phyloP scores from a whole-genome alignment of 2,888 invertebrate species.

The Drosophila setosimentum region DNA sequence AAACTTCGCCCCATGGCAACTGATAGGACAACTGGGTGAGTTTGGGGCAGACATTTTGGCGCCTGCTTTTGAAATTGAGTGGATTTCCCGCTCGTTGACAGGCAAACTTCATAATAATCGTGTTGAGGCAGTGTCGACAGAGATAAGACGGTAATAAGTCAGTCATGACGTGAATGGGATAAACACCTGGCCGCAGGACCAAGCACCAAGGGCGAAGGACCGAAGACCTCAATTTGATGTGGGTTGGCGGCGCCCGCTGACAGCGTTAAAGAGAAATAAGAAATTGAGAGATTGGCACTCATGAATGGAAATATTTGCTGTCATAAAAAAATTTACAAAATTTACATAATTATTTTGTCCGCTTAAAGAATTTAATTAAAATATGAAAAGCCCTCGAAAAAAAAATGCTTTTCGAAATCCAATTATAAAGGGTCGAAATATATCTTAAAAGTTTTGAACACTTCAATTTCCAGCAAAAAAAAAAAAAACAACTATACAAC shows the following conservation, averaged over 20 bases:
- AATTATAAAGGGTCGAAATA: slow-evolving; percentile 11
- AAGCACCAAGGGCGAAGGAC: neutral
- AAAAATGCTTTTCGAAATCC: slow-evolving; percentile 21
- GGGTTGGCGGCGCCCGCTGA: slow-evolving; percentile 42
- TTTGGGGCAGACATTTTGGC: neutral
- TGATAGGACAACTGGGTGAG: slow-evolving; percentile 7
- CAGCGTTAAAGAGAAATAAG: slow-evolving; percentile 32
- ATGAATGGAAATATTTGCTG: slow-evolving; percentile 55
- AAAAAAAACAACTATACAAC: slow-evolving; percentile 35
- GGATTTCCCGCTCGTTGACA: slow-evolving; percentile 61
- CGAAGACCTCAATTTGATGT: slow-evolving; percentile 32
- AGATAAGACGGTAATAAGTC: slow-evolving; percentile 63
- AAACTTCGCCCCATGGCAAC: slow-evolving; percentile 38
- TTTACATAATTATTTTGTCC: slow-evolving; percentile 69
- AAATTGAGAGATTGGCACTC: slow-evolving; percentile 48
- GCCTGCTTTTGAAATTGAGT: slow-evolving; percentile 55
- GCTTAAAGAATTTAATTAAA: slow-evolving; percentile 68
- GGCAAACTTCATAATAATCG: slow-evolving; percentile 71
- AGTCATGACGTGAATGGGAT: slow-evolving; percentile 42
- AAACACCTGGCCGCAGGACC: slow-evolving; percentile 53
- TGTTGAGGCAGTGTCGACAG: slow-evolving; percentile 37
- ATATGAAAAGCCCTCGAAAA: slow-evolving; percentile 40
- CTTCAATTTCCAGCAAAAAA: slow-evolving; percentile 24
- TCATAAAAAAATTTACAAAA: slow-evolving; percentile 34
- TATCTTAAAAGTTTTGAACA: slow-evolving; percentile 34